phyloP scores from a whole-genome alignment of 2,888 invertebrate genomes.

The Sinotaia quadrata region DNA sequence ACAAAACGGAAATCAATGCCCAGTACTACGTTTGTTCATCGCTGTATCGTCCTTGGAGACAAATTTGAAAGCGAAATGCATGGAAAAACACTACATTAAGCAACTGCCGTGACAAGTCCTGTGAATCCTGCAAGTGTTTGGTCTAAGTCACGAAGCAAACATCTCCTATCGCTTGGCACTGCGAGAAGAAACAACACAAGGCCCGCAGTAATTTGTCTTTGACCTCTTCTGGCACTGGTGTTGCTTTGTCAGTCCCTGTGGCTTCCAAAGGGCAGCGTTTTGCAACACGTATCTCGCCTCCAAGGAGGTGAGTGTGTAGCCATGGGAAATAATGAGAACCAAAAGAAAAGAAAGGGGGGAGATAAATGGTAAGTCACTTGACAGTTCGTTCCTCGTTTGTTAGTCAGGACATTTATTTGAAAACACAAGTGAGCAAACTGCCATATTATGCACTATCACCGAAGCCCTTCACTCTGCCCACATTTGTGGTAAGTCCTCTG shows the following conservation, averaged over 20 bases:
- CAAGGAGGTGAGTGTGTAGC: constrained; percentile 8
- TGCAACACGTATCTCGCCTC: constrained; percentile 26
- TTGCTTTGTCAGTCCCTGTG: constrained; percentile 5
- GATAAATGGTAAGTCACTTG: constrained; percentile 29
- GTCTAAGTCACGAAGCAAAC: constrained; percentile 18
- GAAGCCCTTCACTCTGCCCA: background rate
- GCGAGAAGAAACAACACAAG: background rate
- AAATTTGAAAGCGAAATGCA: constrained; percentile 21
- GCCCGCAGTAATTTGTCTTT: constrained; percentile 22
- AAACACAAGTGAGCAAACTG: constrained; percentile 21
- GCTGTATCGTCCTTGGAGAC: constrained; percentile 28
- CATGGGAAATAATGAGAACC: constrained; percentile 25
- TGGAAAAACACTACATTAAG: constrained; percentile 19
- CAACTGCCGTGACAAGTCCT: constrained; percentile 24
- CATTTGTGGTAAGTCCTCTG: background rate
- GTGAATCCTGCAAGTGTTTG: constrained; percentile 30
- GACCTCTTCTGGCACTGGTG: constrained; percentile 19
- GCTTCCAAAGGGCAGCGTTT: constrained; percentile 11
- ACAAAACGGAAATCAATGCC: too few species aligned
- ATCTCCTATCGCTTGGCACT: constrained; percentile 20
- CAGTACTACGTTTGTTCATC: too few species aligned
- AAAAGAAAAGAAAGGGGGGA: constrained; percentile 15
- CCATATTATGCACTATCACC: constrained; percentile 19
- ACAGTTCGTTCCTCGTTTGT: constrained; percentile 25
- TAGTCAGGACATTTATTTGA: constrained; percentile 19